These are phyloP conservation scores for Melozone crissalis DNA, from an alignment of 2,113 vertebrate genomes.

Conservation along the genomic window DNA sequence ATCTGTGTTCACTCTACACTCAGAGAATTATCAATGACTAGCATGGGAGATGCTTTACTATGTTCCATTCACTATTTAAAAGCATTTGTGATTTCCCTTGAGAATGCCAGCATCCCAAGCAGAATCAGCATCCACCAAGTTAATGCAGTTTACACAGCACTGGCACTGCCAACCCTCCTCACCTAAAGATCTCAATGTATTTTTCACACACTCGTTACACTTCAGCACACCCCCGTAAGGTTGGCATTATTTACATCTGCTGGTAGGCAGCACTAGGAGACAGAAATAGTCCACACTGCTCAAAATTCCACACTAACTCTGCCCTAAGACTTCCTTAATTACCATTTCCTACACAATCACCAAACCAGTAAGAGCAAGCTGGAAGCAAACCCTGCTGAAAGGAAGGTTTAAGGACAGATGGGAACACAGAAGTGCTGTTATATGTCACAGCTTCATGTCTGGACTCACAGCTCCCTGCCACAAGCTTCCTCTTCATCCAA, in stretches of 20 bases:
- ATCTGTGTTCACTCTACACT: neutral
- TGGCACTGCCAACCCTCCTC: neutral
- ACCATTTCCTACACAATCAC: neutral
- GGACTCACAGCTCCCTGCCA: neutral
- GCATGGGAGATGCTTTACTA: neutral
- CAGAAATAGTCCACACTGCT: neutral
- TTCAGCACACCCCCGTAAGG: neutral
- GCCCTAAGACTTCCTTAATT: neutral
- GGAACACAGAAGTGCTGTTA: neutral
- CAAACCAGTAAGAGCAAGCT: neutral
- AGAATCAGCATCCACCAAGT: neutral
- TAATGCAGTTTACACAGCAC: neutral
- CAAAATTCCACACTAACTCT: neutral
- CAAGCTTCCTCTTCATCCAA: neutral
- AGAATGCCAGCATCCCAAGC: neutral
- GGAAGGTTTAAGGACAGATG: neutral
- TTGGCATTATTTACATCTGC: neutral
- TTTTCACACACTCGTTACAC: neutral
- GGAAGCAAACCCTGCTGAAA: neutral
- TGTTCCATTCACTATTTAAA: neutral
- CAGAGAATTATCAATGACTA: neutral
- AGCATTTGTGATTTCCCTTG: neutral
- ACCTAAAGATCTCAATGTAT: neutral
- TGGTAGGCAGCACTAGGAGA: conserved; percentile 1
- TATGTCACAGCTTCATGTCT: neutral